These are phyloP conservation scores for Perca flavescens DNA, from an alignment of 2,113 vertebrate genomes.

Conservation along the genomic window DNA sequence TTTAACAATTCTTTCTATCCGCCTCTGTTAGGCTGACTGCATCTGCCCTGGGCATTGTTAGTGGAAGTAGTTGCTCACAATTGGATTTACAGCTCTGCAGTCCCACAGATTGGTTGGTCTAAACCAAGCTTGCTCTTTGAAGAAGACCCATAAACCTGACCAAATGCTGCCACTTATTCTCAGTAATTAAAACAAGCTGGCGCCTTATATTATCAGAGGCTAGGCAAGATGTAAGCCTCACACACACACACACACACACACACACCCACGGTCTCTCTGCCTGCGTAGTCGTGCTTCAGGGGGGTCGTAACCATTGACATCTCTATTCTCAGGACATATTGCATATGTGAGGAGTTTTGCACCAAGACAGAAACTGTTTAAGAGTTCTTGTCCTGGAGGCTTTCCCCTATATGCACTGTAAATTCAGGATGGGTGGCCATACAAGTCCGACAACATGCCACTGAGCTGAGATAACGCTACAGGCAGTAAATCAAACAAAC, in stretches of 20 bases:
- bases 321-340: constrained; percentile 74
- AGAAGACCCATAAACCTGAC: constrained; percentile 84
- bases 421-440: constrained; percentile 48
- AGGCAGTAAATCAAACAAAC: constrained; percentile 53
- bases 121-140: constrained; percentile 81
- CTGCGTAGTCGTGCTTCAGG: constrained; percentile 63
- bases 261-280: constrained; percentile 37
- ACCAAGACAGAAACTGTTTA: constrained; percentile 49
- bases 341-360: constrained; percentile 67
- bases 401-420: constrained; percentile 28
- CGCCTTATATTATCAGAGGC: constrained; percentile 80
- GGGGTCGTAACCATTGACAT: constrained; percentile 83
- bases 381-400: constrained; percentile 43
- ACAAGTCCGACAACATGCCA: constrained; percentile 40
- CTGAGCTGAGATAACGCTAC: constrained; percentile 26
- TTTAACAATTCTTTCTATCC: constrained; percentile 11
- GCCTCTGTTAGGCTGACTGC: constrained; percentile 50
- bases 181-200: constrained; percentile 90
- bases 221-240: constrained; percentile 72
- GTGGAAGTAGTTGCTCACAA: constrained; percentile 64
- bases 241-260: constrained; percentile 26
- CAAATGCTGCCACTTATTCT: constrained; percentile 86
- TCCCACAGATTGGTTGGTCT: constrained; percentile 79
- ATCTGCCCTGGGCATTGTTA: constrained; percentile 75
- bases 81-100: constrained; percentile 82